Conservation (phyloP, 1,140 invertebrate genomes). For the Brachystomella parvula region DNA sequence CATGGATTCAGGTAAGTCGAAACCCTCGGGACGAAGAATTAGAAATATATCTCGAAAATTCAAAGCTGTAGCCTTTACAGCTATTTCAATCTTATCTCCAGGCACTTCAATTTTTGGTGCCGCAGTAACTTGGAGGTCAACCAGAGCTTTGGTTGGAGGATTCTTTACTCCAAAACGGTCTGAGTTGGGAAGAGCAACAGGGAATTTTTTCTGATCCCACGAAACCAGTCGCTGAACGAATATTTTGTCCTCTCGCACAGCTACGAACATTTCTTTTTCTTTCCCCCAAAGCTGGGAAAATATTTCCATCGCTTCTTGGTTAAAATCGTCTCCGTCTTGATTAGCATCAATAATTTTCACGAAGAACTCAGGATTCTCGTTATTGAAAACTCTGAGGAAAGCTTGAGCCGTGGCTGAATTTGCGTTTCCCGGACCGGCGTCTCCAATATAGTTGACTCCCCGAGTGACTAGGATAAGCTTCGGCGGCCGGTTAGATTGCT, state of each 20-base stretch:
- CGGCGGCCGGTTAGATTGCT: background rate
- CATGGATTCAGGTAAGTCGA: background rate
- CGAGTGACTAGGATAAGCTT: constrained; percentile 18
- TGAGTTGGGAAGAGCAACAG: background rate
- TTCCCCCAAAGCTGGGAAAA: background rate
- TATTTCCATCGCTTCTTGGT: background rate
- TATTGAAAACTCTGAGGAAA: constrained; percentile 16
- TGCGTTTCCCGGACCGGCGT: constrained; percentile 11
- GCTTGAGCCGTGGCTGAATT: constrained; percentile 8
- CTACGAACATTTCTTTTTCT: background rate
- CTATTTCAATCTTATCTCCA: constrained; percentile 9
- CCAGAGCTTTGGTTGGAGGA: background rate
- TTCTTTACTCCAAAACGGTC: background rate
- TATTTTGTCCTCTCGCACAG: background rate
- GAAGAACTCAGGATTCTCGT: constrained; percentile 12
- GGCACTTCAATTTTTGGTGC: background rate
- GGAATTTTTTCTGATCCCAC: background rate
- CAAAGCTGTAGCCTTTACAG: constrained; percentile 5
- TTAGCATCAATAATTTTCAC: constrained; percentile 16
- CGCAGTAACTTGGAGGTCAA: background rate
- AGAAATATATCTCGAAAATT: constrained; percentile 21
- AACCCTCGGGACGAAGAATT: constrained; percentile 9
- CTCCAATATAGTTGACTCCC: constrained; percentile 14
- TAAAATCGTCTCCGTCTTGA: constrained; percentile 5
- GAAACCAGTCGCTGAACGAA: background rate